Conservation (phyloP, 2,113 vertebrate species). For the Mus spicilegus region DNA sequence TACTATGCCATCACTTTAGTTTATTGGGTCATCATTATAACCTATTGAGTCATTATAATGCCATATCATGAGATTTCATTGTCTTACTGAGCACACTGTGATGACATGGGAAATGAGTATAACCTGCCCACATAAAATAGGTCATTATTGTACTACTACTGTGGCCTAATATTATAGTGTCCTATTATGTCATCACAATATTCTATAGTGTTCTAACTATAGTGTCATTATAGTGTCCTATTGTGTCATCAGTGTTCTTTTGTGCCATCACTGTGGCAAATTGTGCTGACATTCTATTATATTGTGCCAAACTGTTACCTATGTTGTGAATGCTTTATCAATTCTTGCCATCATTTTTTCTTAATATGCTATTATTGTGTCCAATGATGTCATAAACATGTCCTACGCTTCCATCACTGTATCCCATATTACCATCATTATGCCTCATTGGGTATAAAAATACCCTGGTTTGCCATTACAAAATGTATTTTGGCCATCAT, state of each 20-base stretch:
- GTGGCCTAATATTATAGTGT: not conserved
- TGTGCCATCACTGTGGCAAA: not conserved
- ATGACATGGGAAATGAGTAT: not conserved
- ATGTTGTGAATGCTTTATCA: not conserved
- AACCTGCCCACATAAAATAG: too few species aligned
- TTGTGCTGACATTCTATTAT: not conserved
- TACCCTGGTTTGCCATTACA: not conserved
- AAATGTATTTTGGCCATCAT: not conserved
- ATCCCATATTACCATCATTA: not conserved
- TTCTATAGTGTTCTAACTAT: not conserved
- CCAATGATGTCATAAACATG: fast-evolving
- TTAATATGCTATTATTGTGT: not conserved
- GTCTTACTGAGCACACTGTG: not conserved
- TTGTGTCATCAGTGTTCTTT: not conserved
- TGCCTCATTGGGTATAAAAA: fast-evolving
- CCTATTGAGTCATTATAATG: not conserved
- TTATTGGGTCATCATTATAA: not conserved
- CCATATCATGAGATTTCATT: not conserved
- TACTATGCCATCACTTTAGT: not conserved
- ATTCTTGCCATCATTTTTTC: not conserved
- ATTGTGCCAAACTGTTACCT: not conserved
- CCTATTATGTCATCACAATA: not conserved
- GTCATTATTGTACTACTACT: not conserved
- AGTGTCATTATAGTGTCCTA: not conserved
- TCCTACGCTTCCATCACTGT: not conserved